Conservation (phyloP, 2,113 vertebrate species). For the Phylloscopus trochilus region DNA sequence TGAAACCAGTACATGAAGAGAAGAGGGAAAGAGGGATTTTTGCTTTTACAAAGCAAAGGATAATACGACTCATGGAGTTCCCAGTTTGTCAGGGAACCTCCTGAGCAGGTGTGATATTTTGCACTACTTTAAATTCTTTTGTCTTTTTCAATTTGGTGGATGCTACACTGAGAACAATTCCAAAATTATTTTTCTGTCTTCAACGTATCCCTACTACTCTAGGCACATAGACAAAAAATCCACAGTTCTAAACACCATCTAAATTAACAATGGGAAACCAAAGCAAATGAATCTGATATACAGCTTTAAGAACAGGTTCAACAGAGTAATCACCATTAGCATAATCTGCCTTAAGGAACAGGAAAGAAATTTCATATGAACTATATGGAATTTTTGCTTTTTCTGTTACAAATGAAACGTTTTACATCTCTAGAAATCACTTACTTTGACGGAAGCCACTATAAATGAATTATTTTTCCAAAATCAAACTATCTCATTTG, state of each 20-base stretch:
- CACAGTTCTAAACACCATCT: not conserved
- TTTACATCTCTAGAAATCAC: not conserved
- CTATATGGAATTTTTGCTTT: not conserved
- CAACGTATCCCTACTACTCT: not conserved
- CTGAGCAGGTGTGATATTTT: not conserved
- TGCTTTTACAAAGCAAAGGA: not conserved
- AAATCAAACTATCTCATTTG: not conserved
- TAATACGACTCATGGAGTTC: not conserved
- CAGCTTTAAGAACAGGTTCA: not conserved
- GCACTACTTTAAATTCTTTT: not conserved
- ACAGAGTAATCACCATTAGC: not conserved
- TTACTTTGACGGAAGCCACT: not conserved
- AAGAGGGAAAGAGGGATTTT: too few relatives aligned
- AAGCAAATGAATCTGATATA: not conserved
- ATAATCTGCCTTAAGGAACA: not conserved
- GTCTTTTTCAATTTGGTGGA: not conserved
- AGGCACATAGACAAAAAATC: not conserved
- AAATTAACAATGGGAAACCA: not conserved
- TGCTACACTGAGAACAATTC: not conserved
- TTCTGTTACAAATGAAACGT: not conserved
- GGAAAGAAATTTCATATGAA: not conserved
- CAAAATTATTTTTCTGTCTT: not conserved
- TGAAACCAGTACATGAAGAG: not conserved
- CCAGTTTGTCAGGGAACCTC: not conserved
- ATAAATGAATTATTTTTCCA: not conserved